Evolutionary conservation across 1,140 invertebrate species (phyloP).

Genomic region (Rhopalosiphum padi): DNA sequence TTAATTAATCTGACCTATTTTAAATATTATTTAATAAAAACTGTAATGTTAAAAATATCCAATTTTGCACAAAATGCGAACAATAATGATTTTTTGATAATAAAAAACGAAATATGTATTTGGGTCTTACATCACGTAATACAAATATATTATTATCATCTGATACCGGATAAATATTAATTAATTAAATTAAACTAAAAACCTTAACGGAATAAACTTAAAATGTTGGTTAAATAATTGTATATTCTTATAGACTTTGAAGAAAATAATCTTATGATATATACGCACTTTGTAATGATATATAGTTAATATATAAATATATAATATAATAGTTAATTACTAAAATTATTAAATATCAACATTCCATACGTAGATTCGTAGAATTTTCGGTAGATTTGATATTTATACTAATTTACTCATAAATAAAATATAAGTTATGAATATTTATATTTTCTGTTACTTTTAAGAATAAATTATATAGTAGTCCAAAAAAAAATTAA

Average conservation of each 20-base stretch:
- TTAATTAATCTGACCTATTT: neutral
- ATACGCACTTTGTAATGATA: neutral
- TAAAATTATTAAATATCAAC: neutral
- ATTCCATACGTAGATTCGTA: too few relatives aligned
- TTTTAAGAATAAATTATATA: neutral
- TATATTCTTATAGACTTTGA: neutral
- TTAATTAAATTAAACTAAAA: neutral
- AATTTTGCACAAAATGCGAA: neutral
- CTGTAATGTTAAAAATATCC: neutral
- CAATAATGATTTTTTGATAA: neutral
- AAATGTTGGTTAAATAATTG: neutral
- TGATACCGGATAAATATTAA: too few relatives aligned
- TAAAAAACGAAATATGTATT: neutral
- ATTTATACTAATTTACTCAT: too few relatives aligned
- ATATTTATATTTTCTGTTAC: too few relatives aligned
- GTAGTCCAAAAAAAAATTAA: neutral
- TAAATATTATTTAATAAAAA: neutral
- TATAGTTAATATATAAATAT: neutral
- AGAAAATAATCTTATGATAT: neutral
- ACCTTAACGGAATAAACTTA: neutral
- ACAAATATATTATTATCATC: too few relatives aligned
- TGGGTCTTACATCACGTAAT: neutral
- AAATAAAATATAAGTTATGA: too few relatives aligned
- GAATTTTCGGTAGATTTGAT: too few relatives aligned
- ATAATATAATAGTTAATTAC: neutral